Conservation (phyloP, 2,888 invertebrate genomes). For the Magallana nippona region DNA sequence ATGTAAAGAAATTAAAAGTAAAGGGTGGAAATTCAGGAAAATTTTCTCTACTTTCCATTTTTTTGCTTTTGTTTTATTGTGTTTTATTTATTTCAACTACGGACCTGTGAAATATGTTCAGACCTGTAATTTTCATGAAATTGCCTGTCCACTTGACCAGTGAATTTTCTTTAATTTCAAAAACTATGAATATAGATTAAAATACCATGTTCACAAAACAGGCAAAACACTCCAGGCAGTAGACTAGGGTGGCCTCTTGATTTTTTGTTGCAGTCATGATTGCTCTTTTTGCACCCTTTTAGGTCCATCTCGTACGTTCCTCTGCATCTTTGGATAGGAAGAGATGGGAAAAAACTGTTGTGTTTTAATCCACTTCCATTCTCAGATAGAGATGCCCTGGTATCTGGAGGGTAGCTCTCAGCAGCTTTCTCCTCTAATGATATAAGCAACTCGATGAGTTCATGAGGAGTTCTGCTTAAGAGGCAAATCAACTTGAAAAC, state of each 20-base stretch:
- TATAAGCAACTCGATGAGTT: not conserved
- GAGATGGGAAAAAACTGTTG: conserved; percentile 29
- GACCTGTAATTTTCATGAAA: too few species aligned
- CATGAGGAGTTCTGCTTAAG: not conserved
- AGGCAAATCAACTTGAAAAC: not conserved
- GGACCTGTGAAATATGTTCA: too few species aligned
- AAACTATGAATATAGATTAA: too few species aligned
- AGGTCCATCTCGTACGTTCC: conserved; percentile 24
- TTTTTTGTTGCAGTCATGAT: conserved; percentile 17
- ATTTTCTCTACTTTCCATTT: too few species aligned
- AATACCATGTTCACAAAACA: conserved; percentile 50
- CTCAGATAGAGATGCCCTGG: not conserved
- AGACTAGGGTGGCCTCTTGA: conserved; percentile 46
- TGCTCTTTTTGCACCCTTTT: conserved; percentile 13
- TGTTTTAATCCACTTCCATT: not conserved
- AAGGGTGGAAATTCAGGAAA: too few species aligned
- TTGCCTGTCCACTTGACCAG: too few species aligned
- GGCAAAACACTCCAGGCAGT: conserved; percentile 48
- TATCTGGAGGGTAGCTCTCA: not conserved
- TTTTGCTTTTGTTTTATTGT: too few species aligned
- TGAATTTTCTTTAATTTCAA: too few species aligned
- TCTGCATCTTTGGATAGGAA: conserved; percentile 11
- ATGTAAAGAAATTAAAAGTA: too few species aligned
- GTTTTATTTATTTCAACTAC: too few species aligned
- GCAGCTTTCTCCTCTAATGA: not conserved